These are phyloP conservation scores for Andrena bucephala DNA, from an alignment of 2,888 invertebrate species.

Conservation along the genomic window DNA sequence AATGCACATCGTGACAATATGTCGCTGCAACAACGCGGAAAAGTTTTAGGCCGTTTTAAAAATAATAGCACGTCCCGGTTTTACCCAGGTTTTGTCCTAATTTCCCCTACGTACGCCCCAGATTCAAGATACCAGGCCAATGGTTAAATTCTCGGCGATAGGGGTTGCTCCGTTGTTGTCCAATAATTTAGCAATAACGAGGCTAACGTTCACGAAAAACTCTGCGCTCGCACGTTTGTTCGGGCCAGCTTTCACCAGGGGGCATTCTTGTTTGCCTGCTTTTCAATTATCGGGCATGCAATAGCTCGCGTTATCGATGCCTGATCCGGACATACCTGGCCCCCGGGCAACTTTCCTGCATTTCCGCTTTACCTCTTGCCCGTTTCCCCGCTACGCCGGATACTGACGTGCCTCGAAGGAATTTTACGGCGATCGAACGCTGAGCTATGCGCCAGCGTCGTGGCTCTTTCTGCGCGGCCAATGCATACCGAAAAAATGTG, in stretches of 20 bases:
- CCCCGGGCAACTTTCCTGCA: constrained; percentile 38
- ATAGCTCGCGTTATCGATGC: constrained; percentile 58
- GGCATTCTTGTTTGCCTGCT: constrained; percentile 54
- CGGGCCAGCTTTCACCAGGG: constrained; percentile 1
- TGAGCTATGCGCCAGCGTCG: constrained; percentile 6
- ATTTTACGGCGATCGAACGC: constrained; percentile 59
- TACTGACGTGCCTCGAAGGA: constrained; percentile 57
- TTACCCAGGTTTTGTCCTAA: too few species aligned
- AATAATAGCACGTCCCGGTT: too few species aligned
- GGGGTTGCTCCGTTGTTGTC: neutral
- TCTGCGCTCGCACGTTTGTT: neutral
- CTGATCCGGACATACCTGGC: constrained; percentile 61
- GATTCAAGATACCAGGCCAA: too few species aligned
- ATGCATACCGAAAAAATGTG: constrained; percentile 37
- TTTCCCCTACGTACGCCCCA: too few species aligned
- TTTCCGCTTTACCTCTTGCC: constrained; percentile 34
- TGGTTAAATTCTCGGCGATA: too few species aligned
- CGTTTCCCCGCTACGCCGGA: constrained; percentile 27
- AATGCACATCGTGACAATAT: too few species aligned
- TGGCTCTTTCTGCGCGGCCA: constrained; percentile 39
- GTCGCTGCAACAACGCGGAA: too few species aligned
- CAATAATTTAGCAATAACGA: constrained; percentile 9
- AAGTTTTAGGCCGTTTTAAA: too few species aligned
- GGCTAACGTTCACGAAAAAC: constrained; percentile 3
- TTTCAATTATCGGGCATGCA: constrained; percentile 67